phyloP scores from a whole-genome alignment of 2,113 vertebrate genomes.

The Xiphophorus hellerii region DNA sequence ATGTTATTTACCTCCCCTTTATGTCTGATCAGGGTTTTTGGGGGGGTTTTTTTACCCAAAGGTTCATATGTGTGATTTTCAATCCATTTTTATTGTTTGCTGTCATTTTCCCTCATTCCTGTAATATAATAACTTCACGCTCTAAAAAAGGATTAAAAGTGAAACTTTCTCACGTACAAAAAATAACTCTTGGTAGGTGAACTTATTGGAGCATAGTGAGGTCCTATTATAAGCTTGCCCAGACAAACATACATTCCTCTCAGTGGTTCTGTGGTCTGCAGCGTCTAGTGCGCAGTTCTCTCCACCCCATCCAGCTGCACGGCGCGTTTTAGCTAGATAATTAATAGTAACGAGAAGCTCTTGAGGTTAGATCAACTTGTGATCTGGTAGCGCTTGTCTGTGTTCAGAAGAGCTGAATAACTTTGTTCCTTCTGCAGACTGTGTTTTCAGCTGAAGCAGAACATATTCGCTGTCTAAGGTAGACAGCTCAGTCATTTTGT shows the following conservation, averaged over 20 bases:
- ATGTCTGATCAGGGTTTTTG: background rate
- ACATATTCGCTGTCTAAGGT: background rate
- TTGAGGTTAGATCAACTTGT: conserved; percentile 36
- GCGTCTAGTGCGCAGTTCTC: conserved; percentile 78
- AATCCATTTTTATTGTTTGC: background rate
- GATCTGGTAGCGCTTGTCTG: conserved; percentile 25
- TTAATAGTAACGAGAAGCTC: conserved; percentile 28
- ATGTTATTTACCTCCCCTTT: background rate
- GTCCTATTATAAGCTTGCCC: conserved; percentile 77
- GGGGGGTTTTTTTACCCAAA: background rate
- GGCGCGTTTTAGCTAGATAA: conserved; percentile 31
- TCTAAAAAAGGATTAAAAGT: conserved; percentile 11
- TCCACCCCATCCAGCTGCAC: conserved; percentile 30
- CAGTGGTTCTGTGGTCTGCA: conserved; percentile 77
- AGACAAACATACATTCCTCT: conserved; percentile 87
- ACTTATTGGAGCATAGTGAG: conserved; percentile 64
- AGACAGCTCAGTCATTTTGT: background rate
- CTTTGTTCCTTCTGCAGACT: conserved; percentile 22
- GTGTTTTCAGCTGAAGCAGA: conserved; percentile 10
- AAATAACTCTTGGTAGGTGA: conserved; percentile 47
- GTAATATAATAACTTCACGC: background rate
- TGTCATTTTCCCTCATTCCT: background rate
- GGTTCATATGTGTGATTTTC: background rate
- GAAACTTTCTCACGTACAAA: conserved; percentile 19
- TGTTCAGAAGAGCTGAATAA: conserved; percentile 9